Base-by-base conservation (phyloP, 2,797 vertebrate genomes). In the Enteromius paludinosus region DNA sequence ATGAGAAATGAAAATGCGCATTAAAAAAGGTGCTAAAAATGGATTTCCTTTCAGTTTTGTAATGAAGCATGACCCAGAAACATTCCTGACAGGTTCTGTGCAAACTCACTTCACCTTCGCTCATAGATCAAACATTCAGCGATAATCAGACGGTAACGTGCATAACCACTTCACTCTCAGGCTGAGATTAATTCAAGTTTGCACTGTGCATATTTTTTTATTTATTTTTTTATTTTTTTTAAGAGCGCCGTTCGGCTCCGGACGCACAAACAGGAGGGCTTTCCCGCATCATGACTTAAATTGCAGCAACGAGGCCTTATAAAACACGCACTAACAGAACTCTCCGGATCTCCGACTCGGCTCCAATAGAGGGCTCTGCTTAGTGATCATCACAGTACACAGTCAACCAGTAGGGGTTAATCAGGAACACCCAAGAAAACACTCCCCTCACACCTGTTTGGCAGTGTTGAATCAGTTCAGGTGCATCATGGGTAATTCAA, bases 381-480 rank as follows among this genome's bases (percentile, higher is more conserved):
- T 66, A 82, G 80, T 82, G 80, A 82, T 83, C 56, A 72, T 83
- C 75, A 83, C 75, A 71, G 74, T 78, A 62, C 56, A 52, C 65
- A 62, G 76, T 78, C 47, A 62, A 78, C 43, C 59, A 83, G 30
- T 28, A 35, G 43, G 30, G 56, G 54, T 71, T 52, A 38, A 30
- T 45, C n/a, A 28, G 78, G n/a, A 49, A 70, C n/a, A 14, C 38
- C 45, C 64, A 18, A 59, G 43, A 76, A 59, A 45, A n/a, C 3
- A 59, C 12, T 38, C 43, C 56, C 54, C 49, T 72, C n/a, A 1
- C 59, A 74, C 68, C 56, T 54, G 45, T 78, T 79, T 79, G 83
- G 83, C 69, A 79, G 77, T 79, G 61, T 15, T 75, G 35, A 62
- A 66, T 79, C 33, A 47, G 64, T 59, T 79, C 70, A 79, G 70